Evolutionary conservation across 1,140 invertebrate species (phyloP), one percentile per base, ranked within the genome.

Genomic region (Melitaea cinxia): DNA sequence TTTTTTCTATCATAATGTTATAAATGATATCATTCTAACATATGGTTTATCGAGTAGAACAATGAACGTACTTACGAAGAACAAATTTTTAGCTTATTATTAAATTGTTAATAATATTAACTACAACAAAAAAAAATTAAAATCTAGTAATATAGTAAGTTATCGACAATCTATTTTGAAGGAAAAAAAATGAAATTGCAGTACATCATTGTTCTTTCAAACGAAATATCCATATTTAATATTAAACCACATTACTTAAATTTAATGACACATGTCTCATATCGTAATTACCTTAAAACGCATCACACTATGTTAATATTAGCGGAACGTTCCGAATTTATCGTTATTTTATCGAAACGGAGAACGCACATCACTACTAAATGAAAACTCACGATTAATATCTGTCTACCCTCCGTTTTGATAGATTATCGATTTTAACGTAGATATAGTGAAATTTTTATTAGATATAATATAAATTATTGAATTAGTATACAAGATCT

Each of bases 401-500:
- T 9, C 35, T 5, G 21, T 28, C 9, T 19, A 50, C n/a, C 33
- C 39, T 42, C 24, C 52, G 10, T 53, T 56, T 42, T 30, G 61
- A 55, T 66, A 50, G 37, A 52, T 57, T 39, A 56, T 54, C 59
- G 53, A 39, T 61, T 52, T 47, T 57, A 60, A 58, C 23, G 58
- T 73, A 73, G 68, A 19, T 66, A 55, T 70, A 73, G 57, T 21
- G 54, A 60, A 28, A 56, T 64, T 49, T 64, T 65, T 73, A 70
- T 56, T 74, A 74, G 65, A 59, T 62, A 62, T 68, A 67, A 72
- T 12, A 66, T 83, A 81, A 83, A 82, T 82, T 83, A 82, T 82
- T 79, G 61, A 73, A 77, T 84, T 89, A 89, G 85, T 74, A 79
- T 80, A 85, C 82, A 82, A 88, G 85, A 89, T 89, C 87, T 89